These are phyloP conservation scores for Formica aserva DNA, from an alignment of 2,888 invertebrate genomes.

Conservation along the genomic window DNA sequence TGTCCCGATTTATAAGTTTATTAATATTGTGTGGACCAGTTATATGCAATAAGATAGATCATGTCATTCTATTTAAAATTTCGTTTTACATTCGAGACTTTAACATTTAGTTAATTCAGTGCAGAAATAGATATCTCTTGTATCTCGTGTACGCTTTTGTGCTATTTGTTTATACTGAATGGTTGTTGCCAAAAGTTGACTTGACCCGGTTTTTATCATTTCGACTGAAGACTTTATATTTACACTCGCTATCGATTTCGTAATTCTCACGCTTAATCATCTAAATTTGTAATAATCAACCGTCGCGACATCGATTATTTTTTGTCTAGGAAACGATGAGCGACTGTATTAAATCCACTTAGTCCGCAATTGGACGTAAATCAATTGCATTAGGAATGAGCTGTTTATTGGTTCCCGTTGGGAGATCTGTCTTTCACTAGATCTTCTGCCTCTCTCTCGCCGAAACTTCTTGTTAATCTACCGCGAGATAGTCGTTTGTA, in stretches of 20 bases:
- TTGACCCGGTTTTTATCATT: not conserved
- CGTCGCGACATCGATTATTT: constrained; percentile 39
- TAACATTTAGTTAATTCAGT: not conserved
- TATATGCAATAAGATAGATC: constrained; percentile 33
- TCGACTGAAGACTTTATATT: constrained; percentile 2
- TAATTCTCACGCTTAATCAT: constrained; percentile 17
- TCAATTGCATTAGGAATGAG: not conserved
- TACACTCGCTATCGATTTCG: constrained; percentile 4
- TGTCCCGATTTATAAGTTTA: constrained; percentile 41
- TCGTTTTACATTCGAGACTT: not conserved
- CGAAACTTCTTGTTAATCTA: constrained; percentile 39
- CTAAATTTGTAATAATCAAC: constrained; percentile 30
- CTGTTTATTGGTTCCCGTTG: not conserved
- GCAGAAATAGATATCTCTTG: not conserved
- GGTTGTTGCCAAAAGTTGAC: not conserved
- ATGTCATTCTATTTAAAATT: constrained; percentile 15
- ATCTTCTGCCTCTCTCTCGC: not conserved
- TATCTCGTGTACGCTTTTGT: not conserved
- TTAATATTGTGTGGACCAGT: constrained; percentile 34
- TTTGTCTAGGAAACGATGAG: not conserved
- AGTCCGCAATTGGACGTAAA: not conserved
- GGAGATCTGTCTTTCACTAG: not conserved
- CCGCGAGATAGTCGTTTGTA: not conserved
- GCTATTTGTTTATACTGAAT: not conserved
- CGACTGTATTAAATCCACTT: not conserved